phyloP scores from a whole-genome alignment of 1,140 invertebrate species.

The Drosophila repletoides region DNA sequence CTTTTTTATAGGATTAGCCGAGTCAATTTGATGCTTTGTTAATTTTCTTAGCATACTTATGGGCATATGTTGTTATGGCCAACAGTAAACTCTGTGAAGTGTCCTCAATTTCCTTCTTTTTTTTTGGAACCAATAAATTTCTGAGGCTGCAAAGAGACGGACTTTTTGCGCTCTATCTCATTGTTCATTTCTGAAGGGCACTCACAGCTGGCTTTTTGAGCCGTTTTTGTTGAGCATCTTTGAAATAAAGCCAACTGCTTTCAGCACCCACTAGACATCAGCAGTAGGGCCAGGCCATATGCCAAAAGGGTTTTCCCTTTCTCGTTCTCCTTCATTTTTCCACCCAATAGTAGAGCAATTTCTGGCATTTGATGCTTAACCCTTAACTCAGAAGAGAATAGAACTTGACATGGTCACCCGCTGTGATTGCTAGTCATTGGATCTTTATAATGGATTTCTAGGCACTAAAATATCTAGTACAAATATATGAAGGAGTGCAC shows the following conservation, averaged over 20 bases:
- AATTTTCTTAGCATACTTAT: conserved; percentile 21
- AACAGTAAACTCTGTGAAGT: background rate
- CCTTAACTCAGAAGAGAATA: background rate
- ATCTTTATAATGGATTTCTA: conserved; percentile 21
- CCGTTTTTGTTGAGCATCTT: conserved; percentile 50
- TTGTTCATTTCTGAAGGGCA: conserved; percentile 27
- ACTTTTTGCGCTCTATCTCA: conserved; percentile 2
- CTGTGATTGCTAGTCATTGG: conserved; percentile 27
- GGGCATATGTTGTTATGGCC: conserved; percentile 10
- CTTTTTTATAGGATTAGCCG: no score
- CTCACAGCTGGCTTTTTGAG: conserved; percentile 40
- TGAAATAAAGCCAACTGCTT: conserved; percentile 68
- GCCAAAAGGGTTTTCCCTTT: conserved; percentile 25
- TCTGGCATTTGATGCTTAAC: conserved; percentile 33
- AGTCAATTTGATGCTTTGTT: background rate
- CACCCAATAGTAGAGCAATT: conserved; percentile 14
- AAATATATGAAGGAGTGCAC: no score
- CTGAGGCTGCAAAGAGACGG: background rate
- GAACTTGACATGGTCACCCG: conserved; percentile 39
- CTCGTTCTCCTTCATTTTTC: background rate
- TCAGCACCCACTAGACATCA: conserved; percentile 24
- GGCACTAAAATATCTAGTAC: conserved; percentile 4
- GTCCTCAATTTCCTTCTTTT: conserved; percentile 11
- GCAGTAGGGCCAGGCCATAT: background rate
- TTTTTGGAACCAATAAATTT: conserved; percentile 22